Evolutionary conservation across 2,797 vertebrate species (phyloP).

Genomic region (Luscinia megarhynchos): DNA sequence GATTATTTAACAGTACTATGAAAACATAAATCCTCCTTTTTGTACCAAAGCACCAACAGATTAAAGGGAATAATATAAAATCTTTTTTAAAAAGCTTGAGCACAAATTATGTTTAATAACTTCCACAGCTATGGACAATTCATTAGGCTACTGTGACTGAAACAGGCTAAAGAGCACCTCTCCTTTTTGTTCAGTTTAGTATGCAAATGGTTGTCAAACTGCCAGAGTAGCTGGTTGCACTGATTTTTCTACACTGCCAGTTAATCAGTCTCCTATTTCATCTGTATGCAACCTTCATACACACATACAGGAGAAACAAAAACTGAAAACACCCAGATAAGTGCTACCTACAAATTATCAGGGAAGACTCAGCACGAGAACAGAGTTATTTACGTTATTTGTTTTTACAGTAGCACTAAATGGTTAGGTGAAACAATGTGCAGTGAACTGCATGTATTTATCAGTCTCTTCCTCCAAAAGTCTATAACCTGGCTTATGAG

Average conservation of each 20-base stretch:
- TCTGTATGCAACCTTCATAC: conserved; percentile 37
- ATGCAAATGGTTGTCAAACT: conserved; percentile 38
- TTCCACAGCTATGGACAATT: conserved; percentile 10
- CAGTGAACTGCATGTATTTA: not conserved
- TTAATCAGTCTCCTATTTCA: conserved; percentile 39
- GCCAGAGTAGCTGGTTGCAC: conserved; percentile 21
- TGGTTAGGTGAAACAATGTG: not conserved
- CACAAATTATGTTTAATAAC: conserved; percentile 5
- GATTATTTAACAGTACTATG: conserved; percentile 30
- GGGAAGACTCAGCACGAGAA: not conserved
- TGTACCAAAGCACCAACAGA: not conserved
- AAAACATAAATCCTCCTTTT: conserved; percentile 61
- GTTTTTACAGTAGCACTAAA: not conserved
- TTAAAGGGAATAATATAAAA: not conserved
- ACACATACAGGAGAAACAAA: not conserved
- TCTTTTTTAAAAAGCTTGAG: not conserved
- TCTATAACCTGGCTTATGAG: conserved; percentile 14
- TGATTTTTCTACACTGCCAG: conserved; percentile 17
- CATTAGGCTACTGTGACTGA: conserved; percentile 1
- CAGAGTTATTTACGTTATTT: not conserved
- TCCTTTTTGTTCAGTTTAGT: conserved; percentile 25
- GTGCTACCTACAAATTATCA: not conserved
- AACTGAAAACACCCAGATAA: not conserved
- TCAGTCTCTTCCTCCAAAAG: not conserved
- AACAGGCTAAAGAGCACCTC: not conserved